Base-by-base conservation (phyloP, 1,140 invertebrate genomes). In the Lethocerus indicus region DNA sequence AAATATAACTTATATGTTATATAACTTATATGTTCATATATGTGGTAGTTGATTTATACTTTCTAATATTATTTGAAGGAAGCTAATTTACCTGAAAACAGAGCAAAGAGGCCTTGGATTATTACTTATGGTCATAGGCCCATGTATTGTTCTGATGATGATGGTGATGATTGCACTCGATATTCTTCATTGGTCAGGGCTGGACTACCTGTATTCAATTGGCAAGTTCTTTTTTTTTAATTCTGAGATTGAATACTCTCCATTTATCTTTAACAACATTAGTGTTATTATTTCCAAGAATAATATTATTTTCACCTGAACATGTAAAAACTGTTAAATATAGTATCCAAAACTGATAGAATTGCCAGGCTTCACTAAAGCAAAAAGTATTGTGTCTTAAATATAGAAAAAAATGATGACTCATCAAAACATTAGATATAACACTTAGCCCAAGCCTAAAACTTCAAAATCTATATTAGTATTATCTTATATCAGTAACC, bases 71-170 rank as follows among this genome's bases (percentile, higher is more conserved):
- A 18, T 27, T 49, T 47, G 2, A 7, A 65, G 58, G 61, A 66
- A 57, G 75, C 76, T 5, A 74, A 67, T 49, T 60, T 61, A 50
- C 50, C 50, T 14, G 47, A 53, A 25, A 76, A 77, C 54, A 72
- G 87, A 59, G 61, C 61, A 18, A 64, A 72, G 52, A 71, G 76
- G 28, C 92, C 93, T 0, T 98, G 94, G 94, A 90, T 98, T 50
- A 78, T 98, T 35, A 77, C 86, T 7, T 87, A 81, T 65, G 92
- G 89, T n/a, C 92, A 97, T 65, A 70, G 91, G 20, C 93, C 93
- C 1, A 95, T 98, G 91, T 97, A 97, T 63, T 97, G 93, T 64
- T 91, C 87, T 5, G 40, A 53, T 54, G 89, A 92, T 63, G 68
- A 70, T 55, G 81, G 93, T 62, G 62, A 68, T 5, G 91, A 96